These are phyloP conservation scores for Hirundo rustica DNA, from an alignment of 2,797 vertebrate genomes.

Conservation along the genomic window DNA sequence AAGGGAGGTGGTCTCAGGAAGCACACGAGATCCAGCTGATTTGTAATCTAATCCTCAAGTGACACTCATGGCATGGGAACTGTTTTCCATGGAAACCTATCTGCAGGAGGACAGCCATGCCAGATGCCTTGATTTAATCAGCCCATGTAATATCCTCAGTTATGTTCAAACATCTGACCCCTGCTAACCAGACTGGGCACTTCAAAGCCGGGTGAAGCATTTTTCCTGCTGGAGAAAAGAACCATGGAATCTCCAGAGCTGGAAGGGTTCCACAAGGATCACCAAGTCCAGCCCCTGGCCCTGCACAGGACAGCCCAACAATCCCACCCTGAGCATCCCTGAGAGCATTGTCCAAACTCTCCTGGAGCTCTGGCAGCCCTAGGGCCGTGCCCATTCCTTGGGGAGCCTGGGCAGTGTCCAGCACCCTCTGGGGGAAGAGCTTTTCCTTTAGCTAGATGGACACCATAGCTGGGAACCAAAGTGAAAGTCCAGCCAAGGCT, in stretches of 20 bases:
- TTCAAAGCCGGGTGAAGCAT: neutral
- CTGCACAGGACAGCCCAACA: neutral
- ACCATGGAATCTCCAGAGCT: neutral
- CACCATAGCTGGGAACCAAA: neutral
- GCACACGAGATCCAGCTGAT: neutral
- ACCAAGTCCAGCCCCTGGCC: neutral
- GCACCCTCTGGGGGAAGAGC: neutral
- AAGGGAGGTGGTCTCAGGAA: neutral
- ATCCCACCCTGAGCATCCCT: neutral
- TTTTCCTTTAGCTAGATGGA: neutral
- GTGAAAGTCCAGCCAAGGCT: neutral
- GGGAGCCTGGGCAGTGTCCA: neutral
- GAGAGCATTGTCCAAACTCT: accelerated
- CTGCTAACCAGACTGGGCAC: neutral
- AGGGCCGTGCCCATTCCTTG: accelerated
- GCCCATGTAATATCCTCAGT: neutral
- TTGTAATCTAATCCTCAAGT: neutral
- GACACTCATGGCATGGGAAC: neutral
- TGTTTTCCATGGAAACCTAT: conserved; percentile 18
- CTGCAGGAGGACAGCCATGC: neutral
- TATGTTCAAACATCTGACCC: neutral
- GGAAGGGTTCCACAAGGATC: neutral
- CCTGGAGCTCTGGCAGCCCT: neutral
- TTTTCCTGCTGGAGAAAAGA: neutral
- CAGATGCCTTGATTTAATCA: conserved; percentile 54